These are phyloP conservation scores for Ephydatia muelleri DNA, from an alignment of 37 sponge, comb jelly and placozoan genomes.

Conservation along the genomic window DNA sequence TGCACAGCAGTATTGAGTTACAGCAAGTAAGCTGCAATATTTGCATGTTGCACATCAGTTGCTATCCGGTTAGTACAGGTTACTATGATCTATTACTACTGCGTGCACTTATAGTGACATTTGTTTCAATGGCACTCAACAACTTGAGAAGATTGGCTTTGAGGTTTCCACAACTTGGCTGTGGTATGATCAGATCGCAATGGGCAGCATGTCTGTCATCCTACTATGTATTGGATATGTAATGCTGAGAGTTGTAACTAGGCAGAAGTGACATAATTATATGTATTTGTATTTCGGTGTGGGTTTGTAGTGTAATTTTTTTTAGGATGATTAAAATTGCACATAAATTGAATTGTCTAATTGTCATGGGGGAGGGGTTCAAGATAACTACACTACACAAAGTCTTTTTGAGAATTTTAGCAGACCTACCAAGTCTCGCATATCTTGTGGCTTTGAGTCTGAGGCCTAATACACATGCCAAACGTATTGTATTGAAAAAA, in stretches of 20 bases:
- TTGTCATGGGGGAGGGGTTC: no score
- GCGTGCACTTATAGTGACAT: not conserved
- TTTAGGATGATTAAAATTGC: no score
- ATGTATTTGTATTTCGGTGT: not conserved
- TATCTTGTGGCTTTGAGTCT: no score
- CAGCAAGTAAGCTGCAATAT: not conserved
- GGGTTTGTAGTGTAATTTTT: no score
- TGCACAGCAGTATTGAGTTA: not conserved
- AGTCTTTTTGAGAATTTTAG: no score
- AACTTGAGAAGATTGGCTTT: constrained; percentile 20
- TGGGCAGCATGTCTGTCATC: constrained; percentile 12
- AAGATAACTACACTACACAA: no score
- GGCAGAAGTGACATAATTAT: constrained; percentile 39
- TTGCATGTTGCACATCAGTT: not conserved
- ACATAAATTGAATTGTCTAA: no score
- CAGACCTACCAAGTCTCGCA: no score
- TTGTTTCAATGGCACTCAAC: constrained; percentile 15
- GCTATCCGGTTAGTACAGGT: no score
- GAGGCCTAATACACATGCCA: no score
- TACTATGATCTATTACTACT: no score
- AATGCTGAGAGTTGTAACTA: constrained; percentile 43
- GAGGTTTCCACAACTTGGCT: constrained; percentile 24
- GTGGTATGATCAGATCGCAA: constrained; percentile 55
- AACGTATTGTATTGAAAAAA: no score
- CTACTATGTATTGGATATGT: constrained; percentile 24